Conservation (phyloP, 1,140 invertebrate genomes). For the Laupala kohalensis region DNA sequence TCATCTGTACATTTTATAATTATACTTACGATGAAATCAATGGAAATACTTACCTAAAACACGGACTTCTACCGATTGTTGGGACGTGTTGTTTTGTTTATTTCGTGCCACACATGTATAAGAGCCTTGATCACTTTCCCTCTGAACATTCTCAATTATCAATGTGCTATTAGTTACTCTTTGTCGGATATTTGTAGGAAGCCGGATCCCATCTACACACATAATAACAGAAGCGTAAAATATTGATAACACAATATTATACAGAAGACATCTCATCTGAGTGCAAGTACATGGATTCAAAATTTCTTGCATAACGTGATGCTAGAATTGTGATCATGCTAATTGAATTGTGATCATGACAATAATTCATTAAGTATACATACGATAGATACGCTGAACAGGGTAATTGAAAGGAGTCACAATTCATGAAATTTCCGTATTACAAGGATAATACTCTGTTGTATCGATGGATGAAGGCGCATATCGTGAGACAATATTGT, state of each 20-base stretch:
- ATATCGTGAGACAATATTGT: too few species aligned
- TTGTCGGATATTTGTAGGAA: constrained; percentile 57
- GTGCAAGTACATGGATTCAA: too few species aligned
- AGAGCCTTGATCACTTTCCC: constrained; percentile 46
- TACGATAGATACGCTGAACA: too few species aligned
- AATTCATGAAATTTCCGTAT: too few species aligned
- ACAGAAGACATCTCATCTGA: too few species aligned
- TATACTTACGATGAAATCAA: neutral
- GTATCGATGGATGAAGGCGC: too few species aligned
- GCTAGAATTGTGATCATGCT: too few species aligned
- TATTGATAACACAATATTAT: neutral
- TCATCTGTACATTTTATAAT: neutral
- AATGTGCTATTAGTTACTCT: constrained; percentile 50
- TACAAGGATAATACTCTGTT: too few species aligned
- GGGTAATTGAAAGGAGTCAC: too few species aligned
- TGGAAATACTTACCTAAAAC: constrained; percentile 36
- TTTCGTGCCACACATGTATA: constrained; percentile 52
- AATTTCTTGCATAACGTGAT: too few species aligned
- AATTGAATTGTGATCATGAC: too few species aligned
- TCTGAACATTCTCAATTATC: constrained; percentile 46
- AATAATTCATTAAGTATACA: too few species aligned
- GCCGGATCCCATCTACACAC: constrained; percentile 37
- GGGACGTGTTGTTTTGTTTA: constrained; percentile 41
- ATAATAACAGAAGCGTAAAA: neutral
- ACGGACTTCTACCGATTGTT: constrained; percentile 37